phyloP scores from a whole-genome alignment of 2,113 vertebrate species.

The Laticauda laticaudata region DNA sequence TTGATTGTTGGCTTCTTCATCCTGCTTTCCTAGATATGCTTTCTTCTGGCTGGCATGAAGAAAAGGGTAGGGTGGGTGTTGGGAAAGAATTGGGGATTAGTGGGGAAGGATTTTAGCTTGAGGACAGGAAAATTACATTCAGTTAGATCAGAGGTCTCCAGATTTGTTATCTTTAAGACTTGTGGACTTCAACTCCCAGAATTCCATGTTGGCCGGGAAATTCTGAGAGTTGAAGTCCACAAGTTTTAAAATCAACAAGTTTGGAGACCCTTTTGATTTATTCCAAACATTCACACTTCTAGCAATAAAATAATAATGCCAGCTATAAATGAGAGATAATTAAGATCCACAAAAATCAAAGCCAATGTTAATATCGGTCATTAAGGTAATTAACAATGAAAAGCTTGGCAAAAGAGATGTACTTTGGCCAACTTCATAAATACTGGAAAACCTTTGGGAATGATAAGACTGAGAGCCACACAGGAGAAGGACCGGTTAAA shows the following conservation, averaged over 20 bases:
- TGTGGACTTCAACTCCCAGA: no score
- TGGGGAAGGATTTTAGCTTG: not conserved
- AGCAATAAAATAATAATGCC: not conserved
- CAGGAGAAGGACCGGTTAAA: not conserved
- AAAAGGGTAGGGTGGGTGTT: not conserved
- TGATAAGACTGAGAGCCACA: not conserved
- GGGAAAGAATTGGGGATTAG: not conserved
- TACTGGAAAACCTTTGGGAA: not conserved
- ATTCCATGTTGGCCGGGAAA: not conserved
- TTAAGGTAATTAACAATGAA: not conserved
- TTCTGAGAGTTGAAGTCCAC: not conserved
- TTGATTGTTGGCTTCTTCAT: not conserved
- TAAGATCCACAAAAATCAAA: not conserved
- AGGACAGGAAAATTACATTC: not conserved
- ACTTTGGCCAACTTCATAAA: not conserved
- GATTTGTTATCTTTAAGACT: no score
- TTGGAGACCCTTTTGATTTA: not conserved
- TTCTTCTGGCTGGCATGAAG: not conserved
- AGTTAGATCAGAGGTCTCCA: not conserved
- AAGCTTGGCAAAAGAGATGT: not conserved
- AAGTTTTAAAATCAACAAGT: not conserved
- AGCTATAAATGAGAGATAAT: not conserved
- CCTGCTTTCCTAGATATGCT: not conserved
- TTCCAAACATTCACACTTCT: not conserved
- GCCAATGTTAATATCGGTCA: not conserved